Evolutionary conservation across 2,113 vertebrate genomes (phyloP), one percentile per base, ranked within the genome.

Genomic region (Strix aluco): DNA sequence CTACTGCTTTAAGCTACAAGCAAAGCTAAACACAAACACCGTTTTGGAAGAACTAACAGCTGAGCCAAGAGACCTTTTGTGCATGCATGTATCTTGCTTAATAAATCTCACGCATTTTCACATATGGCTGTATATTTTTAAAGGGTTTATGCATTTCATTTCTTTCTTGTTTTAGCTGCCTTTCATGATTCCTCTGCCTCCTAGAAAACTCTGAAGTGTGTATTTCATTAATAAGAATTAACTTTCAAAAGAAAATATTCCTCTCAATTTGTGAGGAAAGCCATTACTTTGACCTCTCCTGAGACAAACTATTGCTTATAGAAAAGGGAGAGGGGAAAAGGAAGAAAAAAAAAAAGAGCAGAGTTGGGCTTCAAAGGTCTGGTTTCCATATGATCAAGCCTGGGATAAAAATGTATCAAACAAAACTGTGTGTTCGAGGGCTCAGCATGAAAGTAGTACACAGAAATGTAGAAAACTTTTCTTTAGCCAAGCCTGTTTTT

Each of bases 31-130:
- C 70, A 92, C 81, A 91, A 30, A 46, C 77, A 49, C 8, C 23
- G 34, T 46, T 86, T 78, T 17, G 62, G 54, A 82, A 95, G 81
- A 88, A 30, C 83, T 62, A 85, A 80, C 66, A 95, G 92, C 81
- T 80, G 90, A 96, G 92, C 62, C 47, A 51, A 20, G 62, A 69
- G 90, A 88, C 81, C 46, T 93, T 88, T 70, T 77, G 79, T 82
- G 86, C 92, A 21, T 21, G 57, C 6, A 1, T 7, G 46, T 47
- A 58, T 88, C 15, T 9, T 49, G n/a, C 73, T 91, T 71, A 94
- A 69, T 42, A 72, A 23, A 77, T 32, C 90, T 57, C 81, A 47
- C 3, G 2, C 87, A 8, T 78, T 79, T 27, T 14, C 83, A 78
- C 81, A 86, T 66, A 71, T 22, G 62, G 38, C 59, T 90, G 86